Conservation (phyloP, 2,113 vertebrate species). For the Gymnogyps californianus region DNA sequence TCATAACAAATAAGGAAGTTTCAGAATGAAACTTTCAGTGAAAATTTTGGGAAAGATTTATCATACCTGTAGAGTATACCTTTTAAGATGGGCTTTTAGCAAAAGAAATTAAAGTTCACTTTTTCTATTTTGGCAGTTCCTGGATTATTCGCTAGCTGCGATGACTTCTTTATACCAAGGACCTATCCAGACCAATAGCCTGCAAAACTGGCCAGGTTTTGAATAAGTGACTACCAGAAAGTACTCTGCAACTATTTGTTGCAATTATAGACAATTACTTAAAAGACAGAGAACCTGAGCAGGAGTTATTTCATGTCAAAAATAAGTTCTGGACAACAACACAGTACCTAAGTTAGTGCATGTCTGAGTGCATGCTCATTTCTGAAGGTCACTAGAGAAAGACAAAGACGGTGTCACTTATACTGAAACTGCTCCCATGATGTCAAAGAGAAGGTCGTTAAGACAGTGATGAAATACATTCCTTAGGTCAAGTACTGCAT, state of each 20-base stretch:
- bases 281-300: neutral
- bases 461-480: neutral
- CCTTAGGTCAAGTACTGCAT: neutral
- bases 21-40: neutral
- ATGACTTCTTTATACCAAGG: neutral
- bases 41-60: neutral
- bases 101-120: neutral
- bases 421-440: neutral
- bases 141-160: neutral
- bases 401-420: neutral
- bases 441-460: neutral
- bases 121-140: neutral
- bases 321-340: neutral
- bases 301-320: neutral
- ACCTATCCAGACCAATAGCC: neutral
- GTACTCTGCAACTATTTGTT: neutral
- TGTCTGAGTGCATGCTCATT: neutral
- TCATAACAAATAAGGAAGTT: neutral
- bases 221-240: neutral
- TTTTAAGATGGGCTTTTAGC: neutral
- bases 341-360: neutral
- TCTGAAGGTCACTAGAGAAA: neutral
- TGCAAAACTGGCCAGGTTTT: neutral
- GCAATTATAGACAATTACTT: no score
- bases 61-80: neutral